Evolutionary conservation across 2,797 vertebrate species (phyloP).

Genomic region (Remorina albescens): DNA sequence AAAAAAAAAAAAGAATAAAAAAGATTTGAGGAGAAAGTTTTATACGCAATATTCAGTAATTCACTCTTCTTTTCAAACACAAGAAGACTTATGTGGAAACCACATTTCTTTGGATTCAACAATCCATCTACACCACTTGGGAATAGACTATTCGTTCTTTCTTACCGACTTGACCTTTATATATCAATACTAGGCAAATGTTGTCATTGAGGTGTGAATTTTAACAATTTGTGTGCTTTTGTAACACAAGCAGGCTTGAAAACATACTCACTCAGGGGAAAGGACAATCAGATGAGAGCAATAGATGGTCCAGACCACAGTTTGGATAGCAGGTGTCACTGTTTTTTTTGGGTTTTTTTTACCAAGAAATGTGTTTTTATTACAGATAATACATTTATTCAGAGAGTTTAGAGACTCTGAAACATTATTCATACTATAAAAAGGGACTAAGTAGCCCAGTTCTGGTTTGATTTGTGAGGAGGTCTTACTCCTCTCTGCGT

Average conservation of each 20-base stretch:
- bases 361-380: background rate
- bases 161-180: background rate
- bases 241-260: background rate
- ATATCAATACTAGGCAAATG: background rate
- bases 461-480: background rate
- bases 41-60: background rate
- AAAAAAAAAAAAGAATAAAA: background rate
- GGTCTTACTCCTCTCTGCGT: background rate
- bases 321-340: background rate
- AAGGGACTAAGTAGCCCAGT: background rate
- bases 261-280: background rate
- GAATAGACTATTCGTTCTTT: background rate
- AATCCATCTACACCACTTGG: background rate
- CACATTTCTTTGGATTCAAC: background rate
- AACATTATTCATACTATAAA: background rate
- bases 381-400: background rate
- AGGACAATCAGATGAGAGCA: background rate
- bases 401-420: conserved; percentile 9
- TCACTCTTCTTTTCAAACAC: background rate
- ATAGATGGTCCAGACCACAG: background rate
- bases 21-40: background rate
- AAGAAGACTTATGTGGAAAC: background rate
- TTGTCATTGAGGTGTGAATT: background rate
- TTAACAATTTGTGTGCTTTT: background rate
- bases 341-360: background rate